phyloP scores from a whole-genome alignment of 2,113 vertebrate species.

The Lagopus muta region DNA sequence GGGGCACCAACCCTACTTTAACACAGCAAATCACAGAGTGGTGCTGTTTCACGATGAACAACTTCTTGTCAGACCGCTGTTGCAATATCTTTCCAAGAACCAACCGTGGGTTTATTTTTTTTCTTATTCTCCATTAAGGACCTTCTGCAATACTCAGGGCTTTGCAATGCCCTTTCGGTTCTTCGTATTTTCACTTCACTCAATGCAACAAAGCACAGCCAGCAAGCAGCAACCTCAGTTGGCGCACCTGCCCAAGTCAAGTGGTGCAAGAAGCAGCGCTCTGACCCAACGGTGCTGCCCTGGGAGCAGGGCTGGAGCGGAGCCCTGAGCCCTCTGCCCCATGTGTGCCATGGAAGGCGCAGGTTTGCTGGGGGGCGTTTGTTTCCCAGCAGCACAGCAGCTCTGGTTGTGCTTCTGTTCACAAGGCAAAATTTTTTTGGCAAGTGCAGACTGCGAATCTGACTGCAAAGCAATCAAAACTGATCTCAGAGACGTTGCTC shows the following conservation, averaged over 20 bases:
- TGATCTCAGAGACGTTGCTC: rapidly evolving
- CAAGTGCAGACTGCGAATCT: background rate
- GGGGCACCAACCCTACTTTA: background rate
- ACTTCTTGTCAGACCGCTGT: background rate
- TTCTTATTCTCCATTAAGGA: background rate
- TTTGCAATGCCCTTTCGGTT: background rate
- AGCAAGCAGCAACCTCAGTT: background rate
- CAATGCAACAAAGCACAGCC: background rate
- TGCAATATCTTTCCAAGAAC: background rate
- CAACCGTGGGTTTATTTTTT: rapidly evolving
- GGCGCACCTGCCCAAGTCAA: background rate
- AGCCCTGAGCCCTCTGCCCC: rapidly evolving
- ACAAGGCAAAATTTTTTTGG: background rate
- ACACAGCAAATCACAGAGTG: background rate
- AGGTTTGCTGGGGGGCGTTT: no score
- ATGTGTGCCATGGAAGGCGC: rapidly evolving
- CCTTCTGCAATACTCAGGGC: background rate
- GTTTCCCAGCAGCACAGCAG: background rate
- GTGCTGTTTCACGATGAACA: no score
- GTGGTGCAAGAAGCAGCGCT: background rate
- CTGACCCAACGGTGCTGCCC: no score
- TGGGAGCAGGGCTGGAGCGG: background rate
- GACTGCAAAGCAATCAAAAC: background rate
- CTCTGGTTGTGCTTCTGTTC: background rate
- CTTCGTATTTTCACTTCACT: background rate